Base-by-base conservation (phyloP, 2,113 vertebrate species). In the Vireo altiloquus region DNA sequence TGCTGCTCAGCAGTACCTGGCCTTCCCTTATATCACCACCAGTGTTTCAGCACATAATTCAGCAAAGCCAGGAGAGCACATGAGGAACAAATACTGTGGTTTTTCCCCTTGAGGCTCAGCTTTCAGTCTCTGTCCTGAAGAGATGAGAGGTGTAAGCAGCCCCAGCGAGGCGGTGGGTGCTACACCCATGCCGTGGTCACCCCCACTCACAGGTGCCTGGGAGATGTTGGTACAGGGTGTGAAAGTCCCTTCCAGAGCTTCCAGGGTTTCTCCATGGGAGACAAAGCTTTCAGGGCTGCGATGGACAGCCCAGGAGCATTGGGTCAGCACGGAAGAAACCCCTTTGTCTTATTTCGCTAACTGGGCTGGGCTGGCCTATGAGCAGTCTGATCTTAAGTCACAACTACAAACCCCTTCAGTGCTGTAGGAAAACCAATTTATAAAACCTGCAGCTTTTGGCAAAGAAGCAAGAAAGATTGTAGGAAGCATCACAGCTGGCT, bases 101-200 rank as follows among this genome's bases (percentile, higher is more conserved):
- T 70, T 74, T 10, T 31, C 27, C 21, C 25, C 25, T 82, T 40
- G 8, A 25, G 22, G 13, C 42, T 75, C 47, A 71, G 70, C 27
- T 75, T 59, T 59, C 44, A 2, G 7, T 56, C 44, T 93, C 47
- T 79, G 27, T 56, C 39, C 44, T 59, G 19, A 77, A 66, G 28
- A 78, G 37, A 27, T 3, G 14, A 11, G 17, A 78, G 11, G 11
- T 39, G 13, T 10, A 53, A 70, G 42, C 75, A 84, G 33, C 22
- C 24, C 30, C 40, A 68, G 33, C 0, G 0, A 33, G 50, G 65
- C 0, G 0, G 11, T 28, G 15, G 39, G 49, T 80, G 44, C 59
- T 68, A n/a, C 13, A 61, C 13, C 23, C 31, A 9, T 10, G 46
- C 8, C 1, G 6, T 11, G 14, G 47, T 35, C 19, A 40, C 16